These are phyloP conservation scores for Mesocentrotus franciscanus DNA, from an alignment of 53 echinoderm and acorn worm genomes.

Conservation along the genomic window DNA sequence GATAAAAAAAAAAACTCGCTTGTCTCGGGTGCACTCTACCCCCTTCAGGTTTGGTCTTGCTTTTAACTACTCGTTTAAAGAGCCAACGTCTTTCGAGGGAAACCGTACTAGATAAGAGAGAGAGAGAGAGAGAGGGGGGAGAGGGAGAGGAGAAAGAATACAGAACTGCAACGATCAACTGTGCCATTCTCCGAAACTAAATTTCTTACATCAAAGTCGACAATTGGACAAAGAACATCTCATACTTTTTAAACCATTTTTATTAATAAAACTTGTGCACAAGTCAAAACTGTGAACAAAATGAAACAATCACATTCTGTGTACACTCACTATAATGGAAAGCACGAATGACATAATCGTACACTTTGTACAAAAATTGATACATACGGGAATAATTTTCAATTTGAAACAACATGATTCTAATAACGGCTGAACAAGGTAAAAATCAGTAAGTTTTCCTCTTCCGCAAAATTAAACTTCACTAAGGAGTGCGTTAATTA, in stretches of 20 bases:
- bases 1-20: neutral
- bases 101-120: neutral
- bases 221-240: neutral
- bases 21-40: neutral
- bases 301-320: slow-evolving; percentile 35
- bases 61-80: neutral
- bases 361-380: neutral
- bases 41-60: neutral
- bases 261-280: slow-evolving; percentile 36
- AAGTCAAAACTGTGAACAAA: slow-evolving; percentile 48
- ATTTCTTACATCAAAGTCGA: neutral
- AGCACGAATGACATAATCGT: neutral
- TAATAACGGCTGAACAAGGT: neutral
- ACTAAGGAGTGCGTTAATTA: too few species aligned
- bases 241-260: neutral
- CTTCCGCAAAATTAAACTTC: neutral
- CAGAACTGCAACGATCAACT: neutral
- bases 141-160: neutral
- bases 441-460: neutral
- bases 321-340: slow-evolving; percentile 33
- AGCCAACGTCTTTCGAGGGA: neutral
- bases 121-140: neutral
- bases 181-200: neutral
- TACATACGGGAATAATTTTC: neutral
- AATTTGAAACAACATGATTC: neutral